Evolutionary conservation across 2,113 vertebrate species (phyloP).

Genomic region (Hylia prasina): DNA sequence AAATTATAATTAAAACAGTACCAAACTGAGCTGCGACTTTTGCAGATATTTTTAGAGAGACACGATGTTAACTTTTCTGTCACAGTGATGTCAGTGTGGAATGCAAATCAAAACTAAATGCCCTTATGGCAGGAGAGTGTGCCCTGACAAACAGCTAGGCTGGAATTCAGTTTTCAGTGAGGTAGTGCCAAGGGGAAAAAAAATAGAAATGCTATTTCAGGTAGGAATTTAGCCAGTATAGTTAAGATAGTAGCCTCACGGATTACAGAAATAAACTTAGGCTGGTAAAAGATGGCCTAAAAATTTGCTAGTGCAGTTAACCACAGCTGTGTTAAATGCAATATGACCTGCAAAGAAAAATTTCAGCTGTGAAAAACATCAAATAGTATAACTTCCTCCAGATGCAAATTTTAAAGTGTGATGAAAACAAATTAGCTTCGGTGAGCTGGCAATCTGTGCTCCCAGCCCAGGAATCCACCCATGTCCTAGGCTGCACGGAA

Average conservation of each 20-base stretch:
- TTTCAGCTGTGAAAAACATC: neutral
- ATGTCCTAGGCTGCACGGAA: neutral
- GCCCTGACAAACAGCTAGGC: neutral
- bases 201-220: neutral
- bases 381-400: neutral
- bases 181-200: neutral
- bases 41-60: neutral
- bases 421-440: neutral
- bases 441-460: neutral
- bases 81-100: neutral
- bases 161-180: neutral
- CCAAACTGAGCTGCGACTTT: neutral
- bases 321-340: neutral
- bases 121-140: neutral
- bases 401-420: neutral
- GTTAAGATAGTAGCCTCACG: neutral
- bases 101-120: neutral
- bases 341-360: neutral
- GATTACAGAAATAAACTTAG: neutral
- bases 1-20: neutral
- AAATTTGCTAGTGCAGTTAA: neutral
- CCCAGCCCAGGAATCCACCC: neutral
- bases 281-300: neutral
- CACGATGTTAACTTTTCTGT: neutral
- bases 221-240: neutral